Percentiles rank a stretch among this genome's conserved stretches.
Evolutionary conservation across 2,797 vertebrate genomes (phyloP).

Genomic region (Sebastes elongatus): DNA sequence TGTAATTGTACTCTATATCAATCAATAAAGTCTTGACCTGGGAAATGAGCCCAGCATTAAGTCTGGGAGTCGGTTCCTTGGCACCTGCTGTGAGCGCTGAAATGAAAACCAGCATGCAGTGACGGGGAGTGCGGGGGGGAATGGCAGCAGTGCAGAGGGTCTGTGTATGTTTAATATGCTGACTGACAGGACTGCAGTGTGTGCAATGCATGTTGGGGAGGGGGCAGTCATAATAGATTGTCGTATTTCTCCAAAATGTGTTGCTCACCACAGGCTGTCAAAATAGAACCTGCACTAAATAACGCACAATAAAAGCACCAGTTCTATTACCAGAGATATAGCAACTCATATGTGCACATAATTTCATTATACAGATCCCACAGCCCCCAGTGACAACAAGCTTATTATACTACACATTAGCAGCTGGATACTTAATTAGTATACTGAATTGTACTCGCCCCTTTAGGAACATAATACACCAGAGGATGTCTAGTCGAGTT

Average conservation of each 20-base stretch:
- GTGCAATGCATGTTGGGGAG: slow-evolving; percentile 4
- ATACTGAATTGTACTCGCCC: slow-evolving; percentile 3
- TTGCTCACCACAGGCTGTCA: background rate
- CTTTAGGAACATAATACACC: slow-evolving; percentile 6
- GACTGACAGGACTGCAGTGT: slow-evolving; percentile 33
- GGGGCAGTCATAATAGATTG: background rate
- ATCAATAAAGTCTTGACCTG: slow-evolving; percentile 75
- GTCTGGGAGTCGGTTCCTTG: slow-evolving; percentile 36
- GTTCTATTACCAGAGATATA: background rate
- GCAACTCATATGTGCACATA: background rate
- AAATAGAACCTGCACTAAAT: background rate
- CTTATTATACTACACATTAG: slow-evolving; percentile 34
- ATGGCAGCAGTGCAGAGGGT: slow-evolving; percentile 5
- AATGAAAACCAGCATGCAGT: slow-evolving; percentile 66
- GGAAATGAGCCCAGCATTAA: slow-evolving; percentile 67
- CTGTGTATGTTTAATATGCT: background rate
- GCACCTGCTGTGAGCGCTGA: slow-evolving; percentile 58
- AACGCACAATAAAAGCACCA: background rate
- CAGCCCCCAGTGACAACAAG: slow-evolving; percentile 20
- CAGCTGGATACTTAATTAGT: slow-evolving; percentile 53
- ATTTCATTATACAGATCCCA: slow-evolving; percentile 18
- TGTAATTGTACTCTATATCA: slow-evolving; percentile 72
- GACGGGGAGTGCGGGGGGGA: background rate
- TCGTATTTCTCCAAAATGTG: background rate
- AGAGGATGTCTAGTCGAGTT: background rate